These are phyloP conservation scores for Avahi laniger DNA, from an alignment of 2,797 vertebrate genomes.

Conservation along the genomic window DNA sequence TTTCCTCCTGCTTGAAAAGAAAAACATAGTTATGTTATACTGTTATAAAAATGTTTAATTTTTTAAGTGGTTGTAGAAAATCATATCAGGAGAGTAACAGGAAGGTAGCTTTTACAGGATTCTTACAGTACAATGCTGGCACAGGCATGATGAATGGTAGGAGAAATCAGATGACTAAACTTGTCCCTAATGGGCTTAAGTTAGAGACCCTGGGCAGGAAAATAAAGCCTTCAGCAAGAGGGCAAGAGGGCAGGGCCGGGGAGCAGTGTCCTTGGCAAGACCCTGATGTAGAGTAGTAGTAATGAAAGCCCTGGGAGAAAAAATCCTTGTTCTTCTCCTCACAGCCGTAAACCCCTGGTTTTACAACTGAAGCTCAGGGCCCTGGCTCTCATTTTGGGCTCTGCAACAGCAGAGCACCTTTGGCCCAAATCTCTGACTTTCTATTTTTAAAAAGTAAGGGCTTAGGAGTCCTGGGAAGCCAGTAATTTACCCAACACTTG, in stretches of 20 bases:
- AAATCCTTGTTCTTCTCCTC: slow-evolving; percentile 28
- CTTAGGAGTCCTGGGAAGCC: slow-evolving; percentile 72
- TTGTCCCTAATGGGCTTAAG: slow-evolving; percentile 1
- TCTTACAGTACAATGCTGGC: slow-evolving; percentile 58
- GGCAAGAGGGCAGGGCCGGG: background rate
- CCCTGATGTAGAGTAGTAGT: background rate
- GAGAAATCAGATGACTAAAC: slow-evolving; percentile 18
- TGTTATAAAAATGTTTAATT: background rate
- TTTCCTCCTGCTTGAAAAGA: background rate
- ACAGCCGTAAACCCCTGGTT: slow-evolving; percentile 59
- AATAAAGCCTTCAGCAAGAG: slow-evolving; percentile 10
- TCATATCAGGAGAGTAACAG: slow-evolving; percentile 19
- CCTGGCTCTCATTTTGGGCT: slow-evolving; percentile 65
- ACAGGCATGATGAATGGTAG: background rate
- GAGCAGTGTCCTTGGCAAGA: background rate
- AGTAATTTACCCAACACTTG: slow-evolving; percentile 79
- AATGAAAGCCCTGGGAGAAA: slow-evolving; percentile 23
- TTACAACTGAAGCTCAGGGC: slow-evolving; percentile 77
- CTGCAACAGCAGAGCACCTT: slow-evolving; percentile 79
- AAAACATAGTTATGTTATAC: background rate
- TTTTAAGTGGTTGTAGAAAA: slow-evolving; percentile 13
- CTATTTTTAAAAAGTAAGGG: slow-evolving; percentile 84
- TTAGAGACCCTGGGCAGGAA: slow-evolving; percentile 32
- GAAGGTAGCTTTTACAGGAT: slow-evolving; percentile 27
- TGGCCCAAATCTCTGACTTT: slow-evolving; percentile 82